Conservation (phyloP, 2,113 vertebrate species). For the Prolemur simus region DNA sequence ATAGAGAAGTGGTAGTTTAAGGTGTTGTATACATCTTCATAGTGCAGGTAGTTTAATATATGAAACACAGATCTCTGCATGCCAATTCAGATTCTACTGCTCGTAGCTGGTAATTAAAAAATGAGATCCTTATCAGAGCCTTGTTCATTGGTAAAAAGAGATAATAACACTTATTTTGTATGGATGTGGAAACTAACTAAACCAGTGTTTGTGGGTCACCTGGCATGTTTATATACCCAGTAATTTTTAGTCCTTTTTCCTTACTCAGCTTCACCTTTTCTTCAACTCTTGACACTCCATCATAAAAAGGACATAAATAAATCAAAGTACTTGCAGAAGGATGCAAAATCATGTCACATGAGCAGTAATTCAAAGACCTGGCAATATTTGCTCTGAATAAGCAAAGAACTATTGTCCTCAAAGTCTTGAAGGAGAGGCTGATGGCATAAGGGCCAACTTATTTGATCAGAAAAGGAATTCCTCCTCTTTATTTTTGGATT, state of each 20-base stretch:
- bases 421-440: background rate
- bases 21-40: background rate
- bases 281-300: background rate
- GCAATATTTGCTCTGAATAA: background rate
- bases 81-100: background rate
- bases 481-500: background rate
- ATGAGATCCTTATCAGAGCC: background rate
- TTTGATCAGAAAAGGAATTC: background rate
- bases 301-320: background rate
- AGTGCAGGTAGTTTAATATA: background rate
- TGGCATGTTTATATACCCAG: background rate
- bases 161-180: background rate
- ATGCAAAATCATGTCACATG: background rate
- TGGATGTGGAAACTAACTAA: background rate
- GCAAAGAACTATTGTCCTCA: background rate
- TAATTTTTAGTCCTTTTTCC: background rate
- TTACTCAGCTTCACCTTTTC: background rate
- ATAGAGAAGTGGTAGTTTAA: background rate
- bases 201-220: background rate
- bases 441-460: background rate
- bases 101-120: background rate
- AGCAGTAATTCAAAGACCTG: background rate
- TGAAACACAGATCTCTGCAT: background rate
- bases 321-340: background rate
- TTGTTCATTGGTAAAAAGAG: background rate